phyloP scores from a whole-genome alignment of 2,888 invertebrate genomes.

The Gryllus longicercus region DNA sequence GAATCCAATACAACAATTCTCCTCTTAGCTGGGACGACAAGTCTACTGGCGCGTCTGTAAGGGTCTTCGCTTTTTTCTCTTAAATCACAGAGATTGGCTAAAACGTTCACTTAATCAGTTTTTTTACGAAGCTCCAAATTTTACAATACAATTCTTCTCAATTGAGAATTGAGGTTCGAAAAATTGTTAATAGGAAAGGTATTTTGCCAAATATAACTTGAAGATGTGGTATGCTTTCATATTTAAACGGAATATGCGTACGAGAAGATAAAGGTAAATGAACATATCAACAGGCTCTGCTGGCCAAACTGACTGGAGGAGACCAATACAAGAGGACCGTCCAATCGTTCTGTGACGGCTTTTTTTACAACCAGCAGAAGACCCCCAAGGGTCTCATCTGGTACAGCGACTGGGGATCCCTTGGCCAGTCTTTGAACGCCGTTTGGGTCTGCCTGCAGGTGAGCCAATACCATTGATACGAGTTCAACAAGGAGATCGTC shows the following conservation, averaged over 20 bases:
- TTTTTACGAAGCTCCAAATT: too few relatives aligned
- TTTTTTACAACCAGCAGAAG: not conserved
- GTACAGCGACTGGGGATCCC: constrained; percentile 12
- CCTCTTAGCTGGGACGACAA: not conserved
- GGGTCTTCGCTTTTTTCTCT: not conserved
- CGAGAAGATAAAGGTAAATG: not conserved
- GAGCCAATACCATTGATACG: not conserved
- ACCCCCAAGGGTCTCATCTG: constrained; percentile 30
- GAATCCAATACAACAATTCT: not conserved
- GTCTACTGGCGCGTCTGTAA: not conserved
- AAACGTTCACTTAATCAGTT: too few relatives aligned
- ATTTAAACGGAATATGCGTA: not conserved
- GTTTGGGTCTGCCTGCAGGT: constrained; percentile 40
- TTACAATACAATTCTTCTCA: too few relatives aligned
- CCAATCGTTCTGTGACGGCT: constrained; percentile 36
- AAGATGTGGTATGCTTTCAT: not conserved
- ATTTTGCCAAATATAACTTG: not conserved
- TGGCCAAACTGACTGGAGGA: constrained; percentile 38
- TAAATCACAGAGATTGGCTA: too few relatives aligned
- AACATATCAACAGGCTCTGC: constrained; percentile 34
- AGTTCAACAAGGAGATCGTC: too few relatives aligned
- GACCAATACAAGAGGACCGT: constrained; percentile 35
- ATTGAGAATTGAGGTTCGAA: too few relatives aligned
- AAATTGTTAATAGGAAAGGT: not conserved
- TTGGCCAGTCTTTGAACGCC: constrained; percentile 36